Evolutionary conservation across 37 sponge, comb jelly and placozoan genomes (phyloP).

Genomic region (Bolinopsis microptera): DNA sequence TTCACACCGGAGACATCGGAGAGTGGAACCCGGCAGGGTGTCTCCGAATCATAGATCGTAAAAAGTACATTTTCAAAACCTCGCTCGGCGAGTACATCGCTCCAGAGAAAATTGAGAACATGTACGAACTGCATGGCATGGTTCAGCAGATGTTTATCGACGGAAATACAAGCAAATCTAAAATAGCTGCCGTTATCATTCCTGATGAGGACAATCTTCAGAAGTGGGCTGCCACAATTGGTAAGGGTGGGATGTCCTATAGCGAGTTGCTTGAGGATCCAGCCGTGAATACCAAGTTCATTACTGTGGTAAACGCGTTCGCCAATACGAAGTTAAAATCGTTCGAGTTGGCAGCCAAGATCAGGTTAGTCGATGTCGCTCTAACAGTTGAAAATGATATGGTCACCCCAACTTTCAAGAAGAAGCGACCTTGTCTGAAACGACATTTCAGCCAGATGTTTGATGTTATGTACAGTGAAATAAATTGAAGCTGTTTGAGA

Average conservation of each 20-base stretch:
- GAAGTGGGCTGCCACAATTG: conserved; percentile 76
- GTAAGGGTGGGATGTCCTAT: conserved; percentile 52
- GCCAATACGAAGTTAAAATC: background rate
- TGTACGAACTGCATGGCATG: conserved; percentile 71
- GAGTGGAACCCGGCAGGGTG: conserved; percentile 80
- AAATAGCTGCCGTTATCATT: conserved; percentile 72
- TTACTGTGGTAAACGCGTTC: background rate
- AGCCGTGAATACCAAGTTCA: background rate
- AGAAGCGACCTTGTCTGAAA: conserved; percentile 77
- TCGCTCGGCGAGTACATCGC: conserved; percentile 97
- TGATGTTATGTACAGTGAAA: conserved; percentile 72
- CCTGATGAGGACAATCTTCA: conserved; percentile 84
- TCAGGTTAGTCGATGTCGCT: conserved; percentile 3
- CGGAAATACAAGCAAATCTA: conserved; percentile 78
- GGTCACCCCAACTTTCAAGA: conserved; percentile 94
- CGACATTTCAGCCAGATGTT: conserved; percentile 72
- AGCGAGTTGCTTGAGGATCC: conserved; percentile 3
- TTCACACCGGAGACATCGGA: conserved; percentile 96
- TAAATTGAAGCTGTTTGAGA: conserved; percentile 3
- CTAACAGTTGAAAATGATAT: conserved; percentile 82
- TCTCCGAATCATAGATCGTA: conserved; percentile 91
- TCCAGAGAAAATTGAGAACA: conserved; percentile 96
- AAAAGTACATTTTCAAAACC: conserved; percentile 96
- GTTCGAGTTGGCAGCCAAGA: conserved; percentile 18
- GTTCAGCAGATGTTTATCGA: conserved; percentile 84